Percentiles rank a stretch among this genome's conserved stretches.
Evolutionary conservation across 2,113 vertebrate genomes (phyloP).

Genomic region (Shinisaurus crocodilurus): DNA sequence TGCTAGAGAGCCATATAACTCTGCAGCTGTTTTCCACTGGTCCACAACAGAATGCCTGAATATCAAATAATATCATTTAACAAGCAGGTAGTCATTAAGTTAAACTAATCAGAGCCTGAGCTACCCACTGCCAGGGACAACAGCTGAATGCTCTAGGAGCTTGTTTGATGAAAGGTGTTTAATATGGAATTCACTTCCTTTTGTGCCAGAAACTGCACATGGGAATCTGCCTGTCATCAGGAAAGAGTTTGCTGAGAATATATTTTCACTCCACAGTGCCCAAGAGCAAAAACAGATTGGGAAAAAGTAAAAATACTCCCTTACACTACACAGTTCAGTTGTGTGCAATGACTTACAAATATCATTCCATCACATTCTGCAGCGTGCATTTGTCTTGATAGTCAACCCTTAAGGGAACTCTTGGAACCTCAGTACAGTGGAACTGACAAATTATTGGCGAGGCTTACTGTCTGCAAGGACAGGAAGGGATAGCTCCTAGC

Average conservation of each 20-base stretch:
- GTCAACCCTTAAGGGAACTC: constrained; percentile 18
- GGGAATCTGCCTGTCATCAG: constrained; percentile 18
- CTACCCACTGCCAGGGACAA: background rate
- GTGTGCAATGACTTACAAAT: constrained; percentile 25
- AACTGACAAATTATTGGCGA: constrained; percentile 29
- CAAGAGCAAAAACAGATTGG: constrained; percentile 19
- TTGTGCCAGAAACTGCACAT: background rate
- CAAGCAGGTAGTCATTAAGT: constrained; percentile 10
- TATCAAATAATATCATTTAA: background rate
- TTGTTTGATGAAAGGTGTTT: constrained; percentile 17
- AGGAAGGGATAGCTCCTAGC: constrained; percentile 8
- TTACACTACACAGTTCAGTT: background rate
- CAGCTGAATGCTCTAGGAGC: background rate
- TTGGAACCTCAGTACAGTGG: background rate
- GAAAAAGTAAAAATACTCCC: background rate
- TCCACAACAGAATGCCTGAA: background rate
- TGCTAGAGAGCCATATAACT: background rate
- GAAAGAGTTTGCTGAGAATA: constrained; percentile 4
- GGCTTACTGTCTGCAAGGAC: background rate
- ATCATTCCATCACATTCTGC: constrained; percentile 11
- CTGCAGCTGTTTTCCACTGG: background rate
- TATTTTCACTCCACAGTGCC: constrained; percentile 5
- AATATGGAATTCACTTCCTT: constrained; percentile 11
- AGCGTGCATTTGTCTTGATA: constrained; percentile 15
- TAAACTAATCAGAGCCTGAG: background rate